Evolutionary conservation across 1,140 invertebrate species (phyloP).

Genomic region (Drosophila nannoptera): DNA sequence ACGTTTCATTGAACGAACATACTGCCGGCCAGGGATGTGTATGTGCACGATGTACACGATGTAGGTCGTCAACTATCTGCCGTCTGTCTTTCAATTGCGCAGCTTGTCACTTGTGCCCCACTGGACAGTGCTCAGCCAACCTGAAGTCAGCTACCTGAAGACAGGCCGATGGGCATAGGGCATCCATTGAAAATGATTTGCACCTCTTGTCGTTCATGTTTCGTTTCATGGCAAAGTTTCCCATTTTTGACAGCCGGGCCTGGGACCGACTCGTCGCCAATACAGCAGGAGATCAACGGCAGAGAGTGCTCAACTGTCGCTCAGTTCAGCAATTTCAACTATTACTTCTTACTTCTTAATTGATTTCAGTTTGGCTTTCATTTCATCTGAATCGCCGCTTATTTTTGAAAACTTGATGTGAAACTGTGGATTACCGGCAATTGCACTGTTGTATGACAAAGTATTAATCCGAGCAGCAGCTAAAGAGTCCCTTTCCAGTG

Average conservation of each 20-base stretch:
- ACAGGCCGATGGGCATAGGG: conserved; percentile 12
- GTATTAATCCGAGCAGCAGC: conserved; percentile 1
- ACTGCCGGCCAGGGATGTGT: too few relatives aligned
- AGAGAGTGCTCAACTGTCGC: conserved; percentile 34
- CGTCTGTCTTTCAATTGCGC: conserved; percentile 46
- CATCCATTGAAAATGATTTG: conserved; percentile 38
- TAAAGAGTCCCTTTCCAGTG: not conserved
- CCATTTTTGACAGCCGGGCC: conserved; percentile 44
- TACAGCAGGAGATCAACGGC: conserved; percentile 13
- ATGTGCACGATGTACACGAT: too few relatives aligned
- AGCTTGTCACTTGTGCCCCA: conserved; percentile 37
- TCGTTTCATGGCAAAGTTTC: conserved; percentile 47
- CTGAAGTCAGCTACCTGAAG: conserved; percentile 7
- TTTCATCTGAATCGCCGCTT: too few relatives aligned
- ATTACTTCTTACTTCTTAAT: too few relatives aligned
- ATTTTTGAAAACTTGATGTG: too few relatives aligned
- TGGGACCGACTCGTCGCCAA: conserved; percentile 9
- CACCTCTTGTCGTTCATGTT: conserved; percentile 33
- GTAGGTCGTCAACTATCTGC: not conserved
- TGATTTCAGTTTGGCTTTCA: too few relatives aligned
- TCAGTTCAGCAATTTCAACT: too few relatives aligned
- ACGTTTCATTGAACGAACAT: conserved; percentile 44
- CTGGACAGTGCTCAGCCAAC: not conserved
- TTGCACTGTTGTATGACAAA: not conserved
- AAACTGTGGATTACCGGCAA: too few relatives aligned